Percentiles rank a stretch among this genome's conserved stretches.
phyloP scores from a whole-genome alignment of 2,888 invertebrate genomes.

The Xanthorhoe designata region DNA sequence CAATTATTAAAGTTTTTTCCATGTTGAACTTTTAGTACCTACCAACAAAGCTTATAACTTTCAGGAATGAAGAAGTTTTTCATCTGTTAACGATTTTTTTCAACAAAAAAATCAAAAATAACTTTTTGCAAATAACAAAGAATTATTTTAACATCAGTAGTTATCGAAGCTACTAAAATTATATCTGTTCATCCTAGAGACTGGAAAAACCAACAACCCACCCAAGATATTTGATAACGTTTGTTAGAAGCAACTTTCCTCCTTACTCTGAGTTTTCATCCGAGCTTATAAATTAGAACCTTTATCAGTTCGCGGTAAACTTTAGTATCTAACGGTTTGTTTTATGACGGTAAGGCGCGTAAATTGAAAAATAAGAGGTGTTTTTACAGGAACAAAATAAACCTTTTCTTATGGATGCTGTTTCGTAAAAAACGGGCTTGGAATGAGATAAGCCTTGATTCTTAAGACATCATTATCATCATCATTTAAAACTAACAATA shows the following conservation, averaged over 20 bases:
- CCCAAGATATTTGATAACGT: conserved; percentile 52
- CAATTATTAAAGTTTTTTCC: too few relatives aligned
- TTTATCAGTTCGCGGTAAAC: conserved; percentile 68
- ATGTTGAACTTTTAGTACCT: too few relatives aligned
- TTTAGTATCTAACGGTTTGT: conserved; percentile 67
- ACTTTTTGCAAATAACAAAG: neutral
- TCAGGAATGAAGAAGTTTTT: too few relatives aligned
- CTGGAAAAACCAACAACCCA: conserved; percentile 54
- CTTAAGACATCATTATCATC: neutral
- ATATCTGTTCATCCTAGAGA: conserved; percentile 34
- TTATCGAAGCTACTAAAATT: neutral
- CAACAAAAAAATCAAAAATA: too few relatives aligned
- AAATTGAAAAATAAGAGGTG: conserved; percentile 63
- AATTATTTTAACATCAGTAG: neutral
- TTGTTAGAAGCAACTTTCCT: conserved; percentile 54
- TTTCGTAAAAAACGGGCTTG: conserved; percentile 20
- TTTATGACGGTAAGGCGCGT: conserved; percentile 61
- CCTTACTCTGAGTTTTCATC: conserved; percentile 54
- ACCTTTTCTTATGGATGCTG: conserved; percentile 26
- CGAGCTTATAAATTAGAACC: conserved; percentile 69
- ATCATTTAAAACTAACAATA: neutral
- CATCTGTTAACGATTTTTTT: too few relatives aligned
- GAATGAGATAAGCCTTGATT: conserved; percentile 17
- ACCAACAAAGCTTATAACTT: too few relatives aligned
- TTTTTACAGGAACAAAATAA: conserved; percentile 26